Evolutionary conservation across 2,797 vertebrate species (phyloP), one percentile per base, ranked within the genome.

Genomic region (Amblyraja radiata): DNA sequence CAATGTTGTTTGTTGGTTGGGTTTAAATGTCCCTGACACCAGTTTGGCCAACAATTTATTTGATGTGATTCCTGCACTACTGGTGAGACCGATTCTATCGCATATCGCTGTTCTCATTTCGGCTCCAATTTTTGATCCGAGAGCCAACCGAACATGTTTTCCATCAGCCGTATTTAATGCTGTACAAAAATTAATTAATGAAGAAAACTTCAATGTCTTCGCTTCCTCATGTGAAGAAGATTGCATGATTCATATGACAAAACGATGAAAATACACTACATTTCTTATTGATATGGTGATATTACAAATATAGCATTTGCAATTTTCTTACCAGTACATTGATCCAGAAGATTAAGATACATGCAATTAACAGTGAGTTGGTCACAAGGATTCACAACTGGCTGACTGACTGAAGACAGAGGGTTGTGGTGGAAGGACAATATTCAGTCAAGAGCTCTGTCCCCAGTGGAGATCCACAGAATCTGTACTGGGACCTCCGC

Each of bases 31-130:
- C 3, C 98, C 97, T 0, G 97, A 97, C 79, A 98, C 97, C 93
- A 99, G 95, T 95, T 99, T 99, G 93, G 98, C 96, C 93, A 98
- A 94, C 0, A 98, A 94, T 93, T 99, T 99, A 94, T 96, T 99
- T 0, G 95, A 95, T 78, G 98, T 97, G 0, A 98, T 94, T 61
- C 98, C 98, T 9, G 98, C 97, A 16, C 97, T 98, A 93, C 97
- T 96, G 0, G 98, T 99, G 93, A 99, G 96, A 28, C 97, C 97
- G 94, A 99, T 94, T 46, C 95, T 96, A 14, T 76, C 93, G 18
- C 80, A 80, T 91, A 98, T 93, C 65, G 96, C 96, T 88, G 96
- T 95, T 94, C 98, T 96, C 93, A 99, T 94, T 93, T 98, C 97
- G 0, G 96, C 95, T 0, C 98, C 98, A 21, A 99, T 94, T 81